Evolutionary conservation across 2,113 vertebrate genomes (phyloP).

Genomic region (Zosterops pallidus): DNA sequence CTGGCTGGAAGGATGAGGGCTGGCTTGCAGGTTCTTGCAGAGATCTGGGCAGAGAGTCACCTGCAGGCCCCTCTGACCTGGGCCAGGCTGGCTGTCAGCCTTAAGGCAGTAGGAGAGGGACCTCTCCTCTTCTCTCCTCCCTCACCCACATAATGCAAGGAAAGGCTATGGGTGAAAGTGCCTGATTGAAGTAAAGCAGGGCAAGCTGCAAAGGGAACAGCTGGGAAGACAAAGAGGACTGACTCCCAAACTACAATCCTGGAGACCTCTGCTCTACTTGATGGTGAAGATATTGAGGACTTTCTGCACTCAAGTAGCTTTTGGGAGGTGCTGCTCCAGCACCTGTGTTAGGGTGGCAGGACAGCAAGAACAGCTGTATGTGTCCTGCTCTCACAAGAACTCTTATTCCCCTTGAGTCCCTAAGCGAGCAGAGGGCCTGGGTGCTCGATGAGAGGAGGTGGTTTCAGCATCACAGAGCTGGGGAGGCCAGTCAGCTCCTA

Average conservation of each 20-base stretch:
- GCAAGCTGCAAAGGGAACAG: neutral
- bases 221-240: neutral
- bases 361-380: rapidly evolving
- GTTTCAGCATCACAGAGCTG: neutral
- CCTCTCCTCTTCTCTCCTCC: neutral
- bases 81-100: neutral
- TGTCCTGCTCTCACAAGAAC: neutral
- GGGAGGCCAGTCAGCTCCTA: neutral
- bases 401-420: rapidly evolving
- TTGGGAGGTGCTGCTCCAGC: neutral
- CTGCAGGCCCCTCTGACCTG: neutral
- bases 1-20: neutral
- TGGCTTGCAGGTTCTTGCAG: neutral
- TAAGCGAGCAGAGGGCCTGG: rapidly evolving
- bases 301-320: neutral
- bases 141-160: neutral
- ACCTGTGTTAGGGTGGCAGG: neutral
- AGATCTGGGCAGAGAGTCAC: neutral
- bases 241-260: neutral
- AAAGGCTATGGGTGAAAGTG: neutral
- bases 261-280: neutral
- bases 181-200: neutral
- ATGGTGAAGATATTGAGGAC: neutral
- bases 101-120: neutral
- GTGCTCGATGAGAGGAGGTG: rapidly evolving